A percentile compares a stretch with the other conserved stretches of the same genome.
phyloP scores from a whole-genome alignment of 1,140 invertebrate species.

The Thaumetopoea pityocampa region DNA sequence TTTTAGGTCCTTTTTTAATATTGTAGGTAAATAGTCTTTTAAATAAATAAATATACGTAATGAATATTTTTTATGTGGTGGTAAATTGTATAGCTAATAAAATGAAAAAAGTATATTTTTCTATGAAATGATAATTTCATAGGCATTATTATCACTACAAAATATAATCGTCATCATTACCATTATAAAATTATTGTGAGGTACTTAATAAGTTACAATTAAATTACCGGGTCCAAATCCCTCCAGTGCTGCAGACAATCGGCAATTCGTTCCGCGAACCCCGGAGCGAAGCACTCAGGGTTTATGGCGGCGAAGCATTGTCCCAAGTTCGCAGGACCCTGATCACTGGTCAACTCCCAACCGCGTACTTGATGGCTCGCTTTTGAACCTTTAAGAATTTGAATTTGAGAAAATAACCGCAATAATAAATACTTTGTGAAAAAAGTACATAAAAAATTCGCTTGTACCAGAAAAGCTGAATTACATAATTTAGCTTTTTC shows the following conservation, averaged over 20 bases:
- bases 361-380: slow-evolving; percentile 82
- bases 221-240: slow-evolving; percentile 64
- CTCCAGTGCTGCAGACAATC: slow-evolving; percentile 78
- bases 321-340: slow-evolving; percentile 84
- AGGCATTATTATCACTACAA: no score
- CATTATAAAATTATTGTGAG: not conserved
- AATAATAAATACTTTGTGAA: not conserved
- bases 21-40: no score
- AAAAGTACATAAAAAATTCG: no score
- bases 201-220: not conserved
- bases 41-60: no score
- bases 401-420: not conserved
- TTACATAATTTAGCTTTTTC: no score
- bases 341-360: slow-evolving; percentile 81
- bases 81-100: no score
- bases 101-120: no score
- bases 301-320: slow-evolving; percentile 95
- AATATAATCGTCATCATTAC: no score
- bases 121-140: no score
- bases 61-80: no score
- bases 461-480: no score
- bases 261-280: slow-evolving; percentile 85
- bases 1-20: no score
- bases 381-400: slow-evolving; percentile 71
- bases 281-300: slow-evolving; percentile 88